Percentiles rank a stretch among this genome's conserved stretches.
Conservation (phyloP, 1,140 invertebrate species). For the Drosophila pseudoobscura region DNA sequence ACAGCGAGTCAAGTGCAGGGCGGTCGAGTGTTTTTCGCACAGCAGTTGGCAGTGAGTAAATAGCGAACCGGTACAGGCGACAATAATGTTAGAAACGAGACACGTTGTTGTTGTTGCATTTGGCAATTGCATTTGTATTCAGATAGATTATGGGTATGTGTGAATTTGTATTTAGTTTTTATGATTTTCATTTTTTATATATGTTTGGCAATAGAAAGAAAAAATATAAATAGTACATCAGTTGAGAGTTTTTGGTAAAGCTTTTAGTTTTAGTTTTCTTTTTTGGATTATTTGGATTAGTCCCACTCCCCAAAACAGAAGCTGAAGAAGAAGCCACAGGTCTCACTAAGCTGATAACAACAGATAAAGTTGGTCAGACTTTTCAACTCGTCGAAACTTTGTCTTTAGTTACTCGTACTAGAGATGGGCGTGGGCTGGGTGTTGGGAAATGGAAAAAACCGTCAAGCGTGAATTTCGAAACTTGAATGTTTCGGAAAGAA, state of each 20-base stretch:
- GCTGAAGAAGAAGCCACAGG: too few relatives aligned
- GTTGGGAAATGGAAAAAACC: neutral
- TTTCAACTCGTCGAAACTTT: too few relatives aligned
- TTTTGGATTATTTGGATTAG: constrained; percentile 14
- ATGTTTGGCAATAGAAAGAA: constrained; percentile 66
- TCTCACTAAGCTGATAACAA: too few relatives aligned
- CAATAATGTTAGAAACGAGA: constrained; percentile 55
- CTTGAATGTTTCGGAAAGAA: neutral
- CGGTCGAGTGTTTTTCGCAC: constrained; percentile 69
- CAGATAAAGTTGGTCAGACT: too few relatives aligned
- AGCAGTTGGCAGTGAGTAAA: constrained; percentile 79
- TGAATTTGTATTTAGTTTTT: constrained; percentile 40
- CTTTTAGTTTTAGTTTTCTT: constrained; percentile 32
- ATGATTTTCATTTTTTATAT: constrained; percentile 39
- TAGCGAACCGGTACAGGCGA: constrained; percentile 64
- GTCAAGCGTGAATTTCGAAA: neutral
- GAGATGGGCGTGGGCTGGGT: too few relatives aligned
- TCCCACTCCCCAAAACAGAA: constrained; percentile 1
- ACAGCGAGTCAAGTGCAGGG: constrained; percentile 23
- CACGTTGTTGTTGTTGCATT: constrained; percentile 50
- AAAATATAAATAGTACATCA: constrained; percentile 72
- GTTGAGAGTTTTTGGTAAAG: constrained; percentile 56
- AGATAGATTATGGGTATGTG: constrained; percentile 17
- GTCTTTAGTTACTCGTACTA: too few relatives aligned
- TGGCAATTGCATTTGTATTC: constrained; percentile 25